Evolutionary conservation across 2,113 vertebrate genomes (phyloP).

Genomic region (Lycocorax pyrrhopterus): DNA sequence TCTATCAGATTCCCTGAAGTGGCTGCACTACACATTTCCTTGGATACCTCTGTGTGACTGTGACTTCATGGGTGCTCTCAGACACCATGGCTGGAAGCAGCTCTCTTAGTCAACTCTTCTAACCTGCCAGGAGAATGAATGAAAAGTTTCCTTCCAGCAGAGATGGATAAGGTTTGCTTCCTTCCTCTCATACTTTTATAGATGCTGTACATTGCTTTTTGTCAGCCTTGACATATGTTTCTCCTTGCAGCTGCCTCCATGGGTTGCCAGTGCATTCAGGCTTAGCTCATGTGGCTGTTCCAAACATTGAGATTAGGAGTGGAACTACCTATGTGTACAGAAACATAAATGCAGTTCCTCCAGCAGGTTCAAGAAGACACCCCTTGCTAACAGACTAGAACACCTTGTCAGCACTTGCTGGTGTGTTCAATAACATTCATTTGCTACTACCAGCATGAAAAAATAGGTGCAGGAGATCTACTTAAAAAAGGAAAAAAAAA

Average conservation of each 20-base stretch:
- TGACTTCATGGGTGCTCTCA: neutral
- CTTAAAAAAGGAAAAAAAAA: fast-evolving
- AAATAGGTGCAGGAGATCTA: neutral
- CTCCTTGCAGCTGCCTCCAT: neutral
- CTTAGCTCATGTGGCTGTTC: neutral
- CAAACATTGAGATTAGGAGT: neutral
- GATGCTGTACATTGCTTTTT: neutral
- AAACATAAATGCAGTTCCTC: neutral
- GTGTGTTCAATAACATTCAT: neutral
- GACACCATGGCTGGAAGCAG: neutral
- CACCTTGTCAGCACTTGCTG: neutral
- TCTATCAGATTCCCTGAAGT: neutral
- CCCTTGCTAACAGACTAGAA: neutral
- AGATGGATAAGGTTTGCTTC: neutral
- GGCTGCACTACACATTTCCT: neutral
- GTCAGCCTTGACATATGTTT: neutral
- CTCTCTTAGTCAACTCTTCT: neutral
- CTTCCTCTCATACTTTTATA: neutral
- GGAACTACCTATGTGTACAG: neutral
- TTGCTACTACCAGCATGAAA: neutral
- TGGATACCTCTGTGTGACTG: neutral
- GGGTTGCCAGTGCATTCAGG: neutral
- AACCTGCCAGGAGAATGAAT: neutral
- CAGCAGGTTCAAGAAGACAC: neutral
- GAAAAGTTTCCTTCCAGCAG: neutral